phyloP scores from a whole-genome alignment of 2,113 vertebrate genomes.

The Hippocampus barbouri region DNA sequence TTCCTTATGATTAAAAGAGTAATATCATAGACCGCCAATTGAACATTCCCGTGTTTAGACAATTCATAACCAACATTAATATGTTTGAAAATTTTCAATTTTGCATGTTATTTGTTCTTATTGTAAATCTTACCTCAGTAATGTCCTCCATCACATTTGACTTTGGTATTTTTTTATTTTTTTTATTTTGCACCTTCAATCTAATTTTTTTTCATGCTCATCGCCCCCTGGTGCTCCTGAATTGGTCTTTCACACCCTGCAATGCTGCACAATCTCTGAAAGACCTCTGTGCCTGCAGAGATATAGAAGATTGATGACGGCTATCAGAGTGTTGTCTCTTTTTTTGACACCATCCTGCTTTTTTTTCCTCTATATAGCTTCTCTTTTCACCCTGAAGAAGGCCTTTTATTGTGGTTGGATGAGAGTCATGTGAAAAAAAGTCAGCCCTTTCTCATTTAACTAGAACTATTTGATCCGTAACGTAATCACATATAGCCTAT shows the following conservation, averaged over 20 bases:
- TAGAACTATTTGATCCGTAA: background rate
- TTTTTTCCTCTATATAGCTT: slow-evolving; percentile 13
- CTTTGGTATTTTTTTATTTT: background rate
- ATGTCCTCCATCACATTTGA: slow-evolving; percentile 3
- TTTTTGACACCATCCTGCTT: slow-evolving; percentile 33
- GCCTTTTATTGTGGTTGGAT: slow-evolving; percentile 47
- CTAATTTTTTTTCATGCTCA: slow-evolving; percentile 2
- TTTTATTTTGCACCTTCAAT: background rate
- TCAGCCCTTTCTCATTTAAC: slow-evolving; percentile 22
- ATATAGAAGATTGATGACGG: slow-evolving; percentile 62
- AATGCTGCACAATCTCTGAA: slow-evolving; percentile 19
- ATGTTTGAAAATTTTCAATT: background rate
- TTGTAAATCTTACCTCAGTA: background rate
- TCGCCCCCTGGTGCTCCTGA: slow-evolving; percentile 13
- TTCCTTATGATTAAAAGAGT: background rate
- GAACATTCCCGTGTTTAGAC: background rate
- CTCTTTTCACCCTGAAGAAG: slow-evolving; percentile 35
- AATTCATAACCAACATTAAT: background rate
- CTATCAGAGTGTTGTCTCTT: slow-evolving; percentile 44
- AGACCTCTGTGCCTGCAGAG: slow-evolving; percentile 43
- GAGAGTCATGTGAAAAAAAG: slow-evolving; percentile 19
- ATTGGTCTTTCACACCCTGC: slow-evolving; percentile 18
- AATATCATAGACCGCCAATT: background rate
- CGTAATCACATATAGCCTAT: background rate
- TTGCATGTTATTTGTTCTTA: background rate